Conservation (phyloP, 2,113 vertebrate species). For the Hippolais icterina region DNA sequence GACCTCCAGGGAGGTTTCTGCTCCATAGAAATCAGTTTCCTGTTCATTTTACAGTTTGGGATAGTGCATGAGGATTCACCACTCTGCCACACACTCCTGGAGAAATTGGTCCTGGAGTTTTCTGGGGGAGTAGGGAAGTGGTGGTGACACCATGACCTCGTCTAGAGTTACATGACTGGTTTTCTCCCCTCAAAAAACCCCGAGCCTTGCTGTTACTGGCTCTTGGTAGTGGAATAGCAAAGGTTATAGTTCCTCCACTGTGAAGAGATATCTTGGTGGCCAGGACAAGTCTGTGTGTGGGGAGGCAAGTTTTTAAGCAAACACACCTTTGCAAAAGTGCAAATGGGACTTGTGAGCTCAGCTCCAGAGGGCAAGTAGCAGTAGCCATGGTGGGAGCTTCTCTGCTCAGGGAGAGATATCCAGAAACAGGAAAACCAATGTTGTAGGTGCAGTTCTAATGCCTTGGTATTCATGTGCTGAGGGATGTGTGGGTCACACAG, state of each 20-base stretch:
- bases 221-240: background rate
- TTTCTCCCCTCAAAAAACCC: background rate
- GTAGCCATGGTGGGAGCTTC: background rate
- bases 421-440: background rate
- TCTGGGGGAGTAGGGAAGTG: background rate
- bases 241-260: background rate
- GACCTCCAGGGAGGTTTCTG: background rate
- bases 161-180: background rate
- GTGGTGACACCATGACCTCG: background rate
- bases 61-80: background rate
- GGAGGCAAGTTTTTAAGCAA: background rate
- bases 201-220: background rate
- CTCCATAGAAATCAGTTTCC: background rate
- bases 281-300: background rate
- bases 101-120: background rate
- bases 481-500: background rate
- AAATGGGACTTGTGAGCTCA: background rate
- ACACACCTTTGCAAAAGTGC: background rate
- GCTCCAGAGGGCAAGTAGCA: background rate
- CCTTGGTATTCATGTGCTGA: background rate
- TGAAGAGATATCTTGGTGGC: background rate
- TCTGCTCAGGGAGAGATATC: background rate
- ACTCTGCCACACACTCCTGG: background rate
- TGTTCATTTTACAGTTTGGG: background rate
- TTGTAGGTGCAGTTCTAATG: background rate